Evolutionary conservation across 2,888 invertebrate genomes (phyloP).

Genomic region (Cryptocephalus primarius): DNA sequence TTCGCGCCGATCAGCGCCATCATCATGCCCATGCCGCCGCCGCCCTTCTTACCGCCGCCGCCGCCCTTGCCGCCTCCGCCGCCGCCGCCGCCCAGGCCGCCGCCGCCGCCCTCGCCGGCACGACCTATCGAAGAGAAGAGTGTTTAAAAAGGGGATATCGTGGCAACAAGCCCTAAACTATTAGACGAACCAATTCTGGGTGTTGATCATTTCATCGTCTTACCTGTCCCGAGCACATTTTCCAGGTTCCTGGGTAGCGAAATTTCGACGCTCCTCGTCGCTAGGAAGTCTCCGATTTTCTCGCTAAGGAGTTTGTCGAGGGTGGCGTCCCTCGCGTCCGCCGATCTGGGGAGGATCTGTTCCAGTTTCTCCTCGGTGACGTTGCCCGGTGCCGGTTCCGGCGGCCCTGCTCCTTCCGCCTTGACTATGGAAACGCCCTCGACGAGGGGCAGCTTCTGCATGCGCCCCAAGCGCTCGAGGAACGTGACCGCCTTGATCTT

Average conservation of each 20-base stretch:
- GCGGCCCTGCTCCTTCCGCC: background rate
- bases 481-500: background rate
- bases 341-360: background rate
- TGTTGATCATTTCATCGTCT: no score
- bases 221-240: background rate
- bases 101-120: no score
- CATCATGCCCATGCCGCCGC: constrained; percentile 70
- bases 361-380: background rate
- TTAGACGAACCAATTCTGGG: no score
- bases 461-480: background rate
- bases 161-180: no score
- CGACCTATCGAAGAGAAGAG: no score
- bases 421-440: background rate
- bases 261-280: background rate
- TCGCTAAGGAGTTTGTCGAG: background rate
- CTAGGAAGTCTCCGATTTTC: background rate
- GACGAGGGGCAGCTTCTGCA: background rate
- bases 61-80: background rate
- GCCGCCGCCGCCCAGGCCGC: background rate
- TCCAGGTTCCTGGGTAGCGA: background rate
- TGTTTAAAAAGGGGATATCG: no score
- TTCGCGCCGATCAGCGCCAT: constrained; percentile 82
- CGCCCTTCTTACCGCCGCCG: constrained; percentile 61
- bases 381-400: background rate
- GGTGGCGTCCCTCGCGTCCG: background rate